These are phyloP conservation scores for Oegoconia quadripuncta DNA, from an alignment of 2,888 invertebrate species.

Conservation along the genomic window DNA sequence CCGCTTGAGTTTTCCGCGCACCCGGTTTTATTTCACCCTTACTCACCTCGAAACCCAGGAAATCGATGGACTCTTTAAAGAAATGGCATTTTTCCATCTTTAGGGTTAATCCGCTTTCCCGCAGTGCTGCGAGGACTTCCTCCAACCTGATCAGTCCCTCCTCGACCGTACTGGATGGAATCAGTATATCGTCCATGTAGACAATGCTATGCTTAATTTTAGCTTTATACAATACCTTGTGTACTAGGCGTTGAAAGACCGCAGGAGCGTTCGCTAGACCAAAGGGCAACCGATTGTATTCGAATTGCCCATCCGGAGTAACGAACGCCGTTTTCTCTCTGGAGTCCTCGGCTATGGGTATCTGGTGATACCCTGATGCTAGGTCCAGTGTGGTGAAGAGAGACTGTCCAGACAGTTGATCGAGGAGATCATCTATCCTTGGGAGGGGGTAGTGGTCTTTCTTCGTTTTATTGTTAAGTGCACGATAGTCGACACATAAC, in stretches of 20 bases:
- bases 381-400: constrained; percentile 29
- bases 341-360: too few relatives aligned
- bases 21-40: constrained; percentile 19
- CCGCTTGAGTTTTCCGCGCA: constrained; percentile 15
- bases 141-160: constrained; percentile 22
- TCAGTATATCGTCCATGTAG: constrained; percentile 32
- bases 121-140: constrained; percentile 15
- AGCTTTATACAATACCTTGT: constrained; percentile 21
- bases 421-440: constrained; percentile 33
- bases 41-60: constrained; percentile 22
- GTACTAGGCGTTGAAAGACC: constrained; percentile 35
- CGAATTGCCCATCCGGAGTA: too few relatives aligned
- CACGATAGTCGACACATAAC: constrained; percentile 20
- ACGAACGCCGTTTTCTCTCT: too few relatives aligned
- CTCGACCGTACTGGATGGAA: constrained; percentile 18
- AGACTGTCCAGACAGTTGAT: constrained; percentile 24
- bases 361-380: too few relatives aligned
- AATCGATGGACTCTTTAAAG: constrained; percentile 18
- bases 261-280: constrained; percentile 39
- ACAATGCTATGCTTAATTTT: constrained; percentile 16
- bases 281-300: constrained; percentile 41
- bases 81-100: constrained; percentile 26
- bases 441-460: constrained; percentile 26
- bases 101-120: constrained; percentile 16
- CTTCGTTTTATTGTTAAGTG: constrained; percentile 17